Conservation (phyloP, 2,113 vertebrate species). For the Nesospiza acunhae region DNA sequence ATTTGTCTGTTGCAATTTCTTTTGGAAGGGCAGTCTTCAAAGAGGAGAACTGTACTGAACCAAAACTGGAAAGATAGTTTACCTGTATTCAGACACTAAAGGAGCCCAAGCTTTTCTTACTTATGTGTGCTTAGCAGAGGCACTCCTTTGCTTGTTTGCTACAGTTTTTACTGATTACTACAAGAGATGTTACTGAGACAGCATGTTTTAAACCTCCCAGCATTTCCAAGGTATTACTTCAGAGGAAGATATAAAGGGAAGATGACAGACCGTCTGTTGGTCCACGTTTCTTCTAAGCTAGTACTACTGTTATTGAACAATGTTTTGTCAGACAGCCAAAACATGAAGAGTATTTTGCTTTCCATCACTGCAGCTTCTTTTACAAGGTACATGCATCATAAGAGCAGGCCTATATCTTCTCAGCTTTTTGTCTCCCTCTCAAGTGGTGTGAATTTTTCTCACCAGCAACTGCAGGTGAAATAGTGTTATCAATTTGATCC, state of each 20-base stretch:
- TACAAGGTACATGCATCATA: accelerated
- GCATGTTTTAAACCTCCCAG: neutral
- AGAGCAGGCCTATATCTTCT: neutral
- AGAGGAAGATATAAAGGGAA: neutral
- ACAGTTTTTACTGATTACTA: neutral
- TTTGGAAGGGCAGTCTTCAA: neutral
- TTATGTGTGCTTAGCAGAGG: neutral
- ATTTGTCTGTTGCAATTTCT: neutral
- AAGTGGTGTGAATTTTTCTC: neutral
- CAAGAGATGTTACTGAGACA: neutral
- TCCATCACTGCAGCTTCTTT: neutral
- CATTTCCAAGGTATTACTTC: neutral
- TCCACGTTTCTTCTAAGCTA: neutral
- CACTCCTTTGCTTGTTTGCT: neutral
- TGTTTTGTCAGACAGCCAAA: neutral
- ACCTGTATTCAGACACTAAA: neutral
- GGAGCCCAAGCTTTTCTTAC: neutral
- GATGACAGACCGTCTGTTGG: neutral
- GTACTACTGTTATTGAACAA: neutral
- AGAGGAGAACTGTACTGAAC: neutral
- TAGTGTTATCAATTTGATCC: neutral
- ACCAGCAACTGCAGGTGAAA: neutral
- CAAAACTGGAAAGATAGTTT: neutral
- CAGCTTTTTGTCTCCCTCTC: neutral
- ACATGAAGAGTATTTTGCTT: neutral